Base-by-base conservation (phyloP, 2,888 invertebrate species). In the Argyresthia goedartella region DNA sequence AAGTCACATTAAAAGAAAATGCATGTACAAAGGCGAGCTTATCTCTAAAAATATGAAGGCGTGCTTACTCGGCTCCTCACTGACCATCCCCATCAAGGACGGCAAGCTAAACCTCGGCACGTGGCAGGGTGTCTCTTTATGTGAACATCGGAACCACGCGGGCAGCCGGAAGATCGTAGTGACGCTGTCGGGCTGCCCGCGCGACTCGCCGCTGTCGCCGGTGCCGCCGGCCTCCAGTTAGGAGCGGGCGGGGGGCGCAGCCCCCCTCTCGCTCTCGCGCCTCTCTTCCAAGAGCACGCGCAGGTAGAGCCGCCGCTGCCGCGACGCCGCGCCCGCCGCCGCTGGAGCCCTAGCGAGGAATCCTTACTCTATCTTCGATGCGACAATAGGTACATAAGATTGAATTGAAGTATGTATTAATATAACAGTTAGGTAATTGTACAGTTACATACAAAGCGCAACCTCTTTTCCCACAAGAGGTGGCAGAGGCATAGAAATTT, bases 101-200 rank as follows among this genome's bases (percentile, higher is more conserved):
- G 98, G 98, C 66, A 95, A 96, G 84, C 88, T 98, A 70, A 96
- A 96, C 75, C 88, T 98, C 69, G 98, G 98, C 64, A 97, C 96
- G 67, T 98, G 98, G 98, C 98, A 98, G 88, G 98, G 98, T 59
- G 94, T 98, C 61, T 98, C 98, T 98, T 90, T 98, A 66, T 98
- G 98, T 87, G 98, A 98, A 85, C 98, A 98, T 88, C 92, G 98
- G 73, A 96, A 98, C 89, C 95, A 95, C 76, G 97, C 97, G 64
- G 96, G 97, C 68, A 95, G 95, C 76, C 91, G 96, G 67, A 96
- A 96, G 85, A 87, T 90, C 73, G 92, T 94, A 68, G 93, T 96
- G 78, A 96, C 96, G 62, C 88, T 96, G 81, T 96, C 96, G 66
- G 96, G 96, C 57, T 95, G 95, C 86, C 91, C 95, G 72, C 91